These are phyloP conservation scores for Tetramorium alpestre DNA, from an alignment of 1,140 invertebrate species.

Conservation along the genomic window DNA sequence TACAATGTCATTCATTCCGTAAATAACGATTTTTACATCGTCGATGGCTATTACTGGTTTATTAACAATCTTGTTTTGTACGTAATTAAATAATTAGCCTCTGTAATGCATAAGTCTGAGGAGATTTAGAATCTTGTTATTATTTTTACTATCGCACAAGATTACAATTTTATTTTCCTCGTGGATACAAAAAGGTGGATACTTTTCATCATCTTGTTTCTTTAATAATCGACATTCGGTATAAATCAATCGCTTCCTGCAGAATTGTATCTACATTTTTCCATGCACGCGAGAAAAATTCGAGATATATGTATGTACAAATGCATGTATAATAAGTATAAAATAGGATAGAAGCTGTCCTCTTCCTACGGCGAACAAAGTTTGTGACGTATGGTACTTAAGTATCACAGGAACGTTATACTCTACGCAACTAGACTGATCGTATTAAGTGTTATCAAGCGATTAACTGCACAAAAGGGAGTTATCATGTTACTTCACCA, in stretches of 20 bases:
- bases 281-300: neutral
- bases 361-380: neutral
- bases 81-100: constrained; percentile 1
- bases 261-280: neutral
- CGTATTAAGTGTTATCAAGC: constrained; percentile 29
- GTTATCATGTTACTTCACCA: constrained; percentile 8
- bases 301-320: neutral
- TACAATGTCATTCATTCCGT: constrained; percentile 5
- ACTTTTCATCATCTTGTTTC: neutral
- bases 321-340: constrained; percentile 6
- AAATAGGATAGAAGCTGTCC: neutral
- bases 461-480: constrained; percentile 25
- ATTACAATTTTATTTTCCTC: constrained; percentile 8
- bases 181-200: neutral
- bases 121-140: neutral
- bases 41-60: neutral
- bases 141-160: neutral
- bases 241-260: neutral
- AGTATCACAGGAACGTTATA: constrained; percentile 5
- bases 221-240: neutral
- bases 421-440: constrained; percentile 22
- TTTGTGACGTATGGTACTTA: constrained; percentile 20
- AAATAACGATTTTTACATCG: neutral
- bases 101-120: neutral
- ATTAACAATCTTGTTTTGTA: neutral